Percentiles rank a stretch among this genome's conserved stretches.
These are phyloP conservation scores for Eulemur rubriventer DNA, from an alignment of 2,797 vertebrate genomes.

Conservation along the genomic window DNA sequence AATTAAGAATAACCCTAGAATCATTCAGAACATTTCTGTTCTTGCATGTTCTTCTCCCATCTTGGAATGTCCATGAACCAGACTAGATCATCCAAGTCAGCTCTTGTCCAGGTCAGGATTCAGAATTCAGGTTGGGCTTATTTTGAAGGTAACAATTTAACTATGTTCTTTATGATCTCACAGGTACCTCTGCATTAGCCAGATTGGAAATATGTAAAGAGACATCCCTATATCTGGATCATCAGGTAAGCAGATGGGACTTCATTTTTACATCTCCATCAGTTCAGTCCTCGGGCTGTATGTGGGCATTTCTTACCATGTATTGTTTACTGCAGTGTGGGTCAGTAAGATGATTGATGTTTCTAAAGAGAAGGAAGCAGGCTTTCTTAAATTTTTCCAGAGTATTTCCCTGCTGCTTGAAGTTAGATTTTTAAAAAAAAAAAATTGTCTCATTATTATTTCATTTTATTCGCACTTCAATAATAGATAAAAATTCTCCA, in stretches of 20 bases:
- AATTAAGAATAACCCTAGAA: background rate
- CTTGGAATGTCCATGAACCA: conserved; percentile 8
- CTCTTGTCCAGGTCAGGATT: background rate
- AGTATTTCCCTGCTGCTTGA: conserved; percentile 23
- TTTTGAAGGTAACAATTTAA: conserved; percentile 3
- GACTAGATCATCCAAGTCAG: background rate
- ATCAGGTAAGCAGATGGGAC: conserved; percentile 48
- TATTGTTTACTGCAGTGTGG: background rate
- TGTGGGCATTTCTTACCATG: background rate
- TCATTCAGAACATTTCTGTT: background rate
- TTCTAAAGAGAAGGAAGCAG: conserved; percentile 52
- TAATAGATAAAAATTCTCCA: conserved; percentile 55
- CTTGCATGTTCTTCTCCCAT: background rate
- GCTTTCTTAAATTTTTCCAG: conserved; percentile 43
- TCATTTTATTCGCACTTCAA: conserved; percentile 57
- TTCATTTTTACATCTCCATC: background rate
- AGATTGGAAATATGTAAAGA: background rate
- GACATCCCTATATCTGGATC: background rate
- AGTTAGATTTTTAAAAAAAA: conserved; percentile 47
- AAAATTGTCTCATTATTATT: conserved; percentile 65
- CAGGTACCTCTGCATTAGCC: conserved; percentile 31
- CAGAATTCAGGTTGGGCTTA: conserved; percentile 25
- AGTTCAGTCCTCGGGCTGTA: background rate
- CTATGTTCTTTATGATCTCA: background rate
- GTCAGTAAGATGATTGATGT: conserved; percentile 45